Conservation (phyloP, 2,113 vertebrate genomes). For the Okapia johnstoni region DNA sequence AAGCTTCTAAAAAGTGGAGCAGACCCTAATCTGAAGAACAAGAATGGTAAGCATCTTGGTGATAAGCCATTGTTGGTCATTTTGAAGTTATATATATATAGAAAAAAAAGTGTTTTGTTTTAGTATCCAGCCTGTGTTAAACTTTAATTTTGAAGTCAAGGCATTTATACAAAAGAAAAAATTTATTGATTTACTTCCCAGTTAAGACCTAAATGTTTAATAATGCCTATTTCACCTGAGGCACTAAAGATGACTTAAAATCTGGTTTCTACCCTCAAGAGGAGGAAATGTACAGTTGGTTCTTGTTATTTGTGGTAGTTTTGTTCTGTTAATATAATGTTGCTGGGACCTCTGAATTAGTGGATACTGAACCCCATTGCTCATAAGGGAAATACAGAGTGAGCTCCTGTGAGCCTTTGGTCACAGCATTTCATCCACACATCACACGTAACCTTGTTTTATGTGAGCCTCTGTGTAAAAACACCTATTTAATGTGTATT, state of each 20-base stretch:
- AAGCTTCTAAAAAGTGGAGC: slow-evolving; percentile 91
- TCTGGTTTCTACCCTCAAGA: neutral
- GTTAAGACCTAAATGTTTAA: neutral
- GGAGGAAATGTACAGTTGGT: neutral
- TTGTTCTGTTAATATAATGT: neutral
- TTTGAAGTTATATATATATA: neutral
- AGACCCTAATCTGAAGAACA: slow-evolving; percentile 85
- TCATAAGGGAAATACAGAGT: neutral
- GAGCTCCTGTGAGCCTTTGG: neutral
- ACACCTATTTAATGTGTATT: neutral
- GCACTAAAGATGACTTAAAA: neutral
- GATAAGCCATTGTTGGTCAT: neutral
- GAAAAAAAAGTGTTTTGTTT: neutral
- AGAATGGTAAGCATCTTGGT: slow-evolving; percentile 81
- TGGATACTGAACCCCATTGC: neutral
- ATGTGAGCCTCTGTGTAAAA: neutral
- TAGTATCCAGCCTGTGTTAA: neutral
- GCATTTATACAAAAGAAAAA: neutral
- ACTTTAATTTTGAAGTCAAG: neutral
- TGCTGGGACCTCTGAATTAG: neutral
- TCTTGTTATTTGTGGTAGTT: neutral
- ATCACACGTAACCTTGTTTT: neutral
- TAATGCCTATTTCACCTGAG: neutral
- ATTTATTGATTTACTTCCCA: neutral
- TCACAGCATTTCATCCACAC: neutral